phyloP scores from a whole-genome alignment of 2,113 vertebrate species.

The Lichenostomus cassidix region DNA sequence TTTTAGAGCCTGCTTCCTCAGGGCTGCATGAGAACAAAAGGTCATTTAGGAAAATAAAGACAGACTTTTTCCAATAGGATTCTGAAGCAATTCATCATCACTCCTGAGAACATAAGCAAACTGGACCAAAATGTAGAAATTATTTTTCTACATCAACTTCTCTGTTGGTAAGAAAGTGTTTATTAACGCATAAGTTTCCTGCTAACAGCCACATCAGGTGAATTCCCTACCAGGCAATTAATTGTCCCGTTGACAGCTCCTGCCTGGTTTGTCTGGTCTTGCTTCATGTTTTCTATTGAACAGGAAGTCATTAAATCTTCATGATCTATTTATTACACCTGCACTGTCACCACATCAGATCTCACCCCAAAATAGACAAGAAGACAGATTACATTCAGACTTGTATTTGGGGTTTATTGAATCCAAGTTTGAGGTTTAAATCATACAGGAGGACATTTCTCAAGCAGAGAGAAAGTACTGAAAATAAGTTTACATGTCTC shows the following conservation, averaged over 20 bases:
- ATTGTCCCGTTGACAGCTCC: background rate
- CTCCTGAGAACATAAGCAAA: background rate
- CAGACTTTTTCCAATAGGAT: background rate
- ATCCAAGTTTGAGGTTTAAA: background rate
- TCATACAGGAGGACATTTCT: background rate
- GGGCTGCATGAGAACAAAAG: background rate
- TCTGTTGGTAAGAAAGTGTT: background rate
- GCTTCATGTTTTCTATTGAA: background rate
- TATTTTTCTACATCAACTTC: background rate
- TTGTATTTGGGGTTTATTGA: background rate
- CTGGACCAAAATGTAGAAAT: background rate
- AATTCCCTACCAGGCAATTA: background rate
- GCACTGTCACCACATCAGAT: background rate
- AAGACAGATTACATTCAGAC: background rate
- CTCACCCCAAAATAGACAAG: background rate
- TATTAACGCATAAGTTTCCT: background rate
- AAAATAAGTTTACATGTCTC: background rate
- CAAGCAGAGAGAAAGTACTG: background rate
- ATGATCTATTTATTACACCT: background rate
- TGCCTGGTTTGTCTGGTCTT: constrained; percentile 7
- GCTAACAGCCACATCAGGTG: background rate
- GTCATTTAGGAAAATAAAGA: background rate
- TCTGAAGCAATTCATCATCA: background rate
- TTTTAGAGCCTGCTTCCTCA: background rate
- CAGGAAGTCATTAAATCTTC: background rate